Evolutionary conservation across 1,140 invertebrate species (phyloP).

Genomic region (Linepithema humile): DNA sequence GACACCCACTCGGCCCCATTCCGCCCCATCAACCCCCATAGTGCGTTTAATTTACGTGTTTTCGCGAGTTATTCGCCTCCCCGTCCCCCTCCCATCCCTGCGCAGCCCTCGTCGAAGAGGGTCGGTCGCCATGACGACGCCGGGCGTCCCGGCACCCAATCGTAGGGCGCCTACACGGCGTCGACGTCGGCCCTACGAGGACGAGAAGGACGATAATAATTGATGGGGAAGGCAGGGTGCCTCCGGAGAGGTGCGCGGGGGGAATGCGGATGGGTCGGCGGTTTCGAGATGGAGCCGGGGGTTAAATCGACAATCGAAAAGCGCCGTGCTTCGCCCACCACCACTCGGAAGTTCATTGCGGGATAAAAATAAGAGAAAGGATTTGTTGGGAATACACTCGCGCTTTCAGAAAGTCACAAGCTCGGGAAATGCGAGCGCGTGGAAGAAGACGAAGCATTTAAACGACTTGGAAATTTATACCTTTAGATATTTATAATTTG

Average conservation of each 20-base stretch:
- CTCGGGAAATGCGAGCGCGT: not conserved
- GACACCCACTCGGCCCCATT: slow-evolving; percentile 78
- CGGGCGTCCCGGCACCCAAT: slow-evolving; percentile 74
- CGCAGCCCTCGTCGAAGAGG: slow-evolving; percentile 65
- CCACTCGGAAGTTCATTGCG: slow-evolving; percentile 43
- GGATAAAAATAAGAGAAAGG: slow-evolving; percentile 49
- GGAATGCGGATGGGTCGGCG: slow-evolving; percentile 39
- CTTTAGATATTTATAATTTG: not conserved
- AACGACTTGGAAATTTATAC: not conserved
- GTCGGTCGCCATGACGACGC: slow-evolving; percentile 75
- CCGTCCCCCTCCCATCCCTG: slow-evolving; percentile 67
- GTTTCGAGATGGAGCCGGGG: slow-evolving; percentile 54
- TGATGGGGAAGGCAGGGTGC: slow-evolving; percentile 58
- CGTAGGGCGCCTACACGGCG: slow-evolving; percentile 64
- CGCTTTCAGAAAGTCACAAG: not conserved
- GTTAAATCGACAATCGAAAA: slow-evolving; percentile 63
- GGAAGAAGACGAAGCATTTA: not conserved
- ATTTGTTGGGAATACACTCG: not conserved
- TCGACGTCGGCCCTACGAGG: slow-evolving; percentile 68
- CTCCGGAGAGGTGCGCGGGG: not conserved
- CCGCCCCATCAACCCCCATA: slow-evolving; percentile 82
- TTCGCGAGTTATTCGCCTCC: slow-evolving; percentile 82
- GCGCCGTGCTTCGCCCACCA: slow-evolving; percentile 1
- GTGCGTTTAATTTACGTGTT: slow-evolving; percentile 84
- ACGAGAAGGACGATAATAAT: slow-evolving; percentile 72